Evolutionary conservation across 2,797 vertebrate genomes (phyloP), one percentile per base, ranked within the genome.

Genomic region (Micromesistius poutassou): DNA sequence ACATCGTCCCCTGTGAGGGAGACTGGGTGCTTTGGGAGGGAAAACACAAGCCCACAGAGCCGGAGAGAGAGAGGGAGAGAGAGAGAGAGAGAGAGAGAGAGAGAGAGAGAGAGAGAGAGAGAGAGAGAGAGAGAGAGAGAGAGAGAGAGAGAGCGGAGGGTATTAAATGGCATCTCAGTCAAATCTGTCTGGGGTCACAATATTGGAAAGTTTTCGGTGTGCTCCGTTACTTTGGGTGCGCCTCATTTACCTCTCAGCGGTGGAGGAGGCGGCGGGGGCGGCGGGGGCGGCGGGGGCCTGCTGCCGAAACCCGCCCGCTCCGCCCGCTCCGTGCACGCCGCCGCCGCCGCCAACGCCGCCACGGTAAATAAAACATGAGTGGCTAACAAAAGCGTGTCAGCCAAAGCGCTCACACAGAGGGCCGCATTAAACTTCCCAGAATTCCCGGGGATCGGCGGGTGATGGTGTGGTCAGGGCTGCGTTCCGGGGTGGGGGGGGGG

Each of bases 1-100:
- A 93, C 74, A 74, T 73, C 62, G 77, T 91, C 93, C 91, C 90
- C 13, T 72, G 84, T 81, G 85, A 74, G 77, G 46, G 42, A 74
- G 82, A 79, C 80, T 42, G 72, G 38, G 77, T 74, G 79, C 19
- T 28, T 13, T 68, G 46, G 73, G 68, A 70, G 68, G 68, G 68
- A 30, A 30, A 70, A 30, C 68, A 28, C 68, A 28, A 70, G 68
- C 68, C 68, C 68, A 30, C 25, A 2, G 28, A 31, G 30, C 30
- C 28, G 19, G n/a, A 46, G 36, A 46, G 36, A 10, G 10, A 42
- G 40, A 46, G n/a, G 30, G 16, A 76, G 36, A 66, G 78, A 42
- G 35, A 42, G 35, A 28, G 35, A 42, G 35, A 73, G 33, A 40
- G 33, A 4, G n/a, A 46, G 36, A 30, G 36, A 12, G 10, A 42